Evolutionary conservation across 2,888 invertebrate species (phyloP), one percentile per base, ranked within the genome.

Genomic region (Chloroclystis v-ata): DNA sequence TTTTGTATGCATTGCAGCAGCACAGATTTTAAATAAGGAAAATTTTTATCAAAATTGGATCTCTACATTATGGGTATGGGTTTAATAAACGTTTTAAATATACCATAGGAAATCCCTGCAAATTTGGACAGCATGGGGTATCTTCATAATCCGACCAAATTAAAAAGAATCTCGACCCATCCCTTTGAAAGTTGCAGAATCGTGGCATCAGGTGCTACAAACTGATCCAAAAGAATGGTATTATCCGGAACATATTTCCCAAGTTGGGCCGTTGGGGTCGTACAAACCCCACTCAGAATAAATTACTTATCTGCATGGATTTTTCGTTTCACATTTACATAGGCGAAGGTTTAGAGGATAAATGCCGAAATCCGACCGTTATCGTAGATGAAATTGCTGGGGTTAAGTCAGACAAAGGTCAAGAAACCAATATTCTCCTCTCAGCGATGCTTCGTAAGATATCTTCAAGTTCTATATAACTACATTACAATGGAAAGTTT

Each of bases 191-290:
- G 59, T 65, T 65, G 63, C 63, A 55, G 57, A 58, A 58, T 58
- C 59, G 62, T 54, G 76, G 82, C 75, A 85, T 85, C 86, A 87
- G 86, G 86, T 87, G 86, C 78, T 64, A 61, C 63, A 66, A 80
- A 85, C 72, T 73, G 82, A 78, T 82, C 76, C 72, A 67, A 70
- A 69, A 74, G 74, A 79, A 77, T 72, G 67, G 74, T 78, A 81
- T 84, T 81, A 82, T 80, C 75, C 75, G 65, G 59, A 77, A 80
- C 80, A 82, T 83, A 81, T 83, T 81, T 78, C 66, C 67, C 75
- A 64, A 68, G 63, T 62, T 63, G 69, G 49, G 44, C 20, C 37
- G 45, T 28, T 37, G 32, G 75, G 82, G 75, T 72, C 71, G 72
- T 68, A 69, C 65, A 69, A 61, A 65, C 70, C 78, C 79, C 69